A percentile compares a stretch with the other conserved stretches of the same genome.
Conservation (phyloP, 2,797 vertebrate species). For the Melanogrammus aeglefinus region DNA sequence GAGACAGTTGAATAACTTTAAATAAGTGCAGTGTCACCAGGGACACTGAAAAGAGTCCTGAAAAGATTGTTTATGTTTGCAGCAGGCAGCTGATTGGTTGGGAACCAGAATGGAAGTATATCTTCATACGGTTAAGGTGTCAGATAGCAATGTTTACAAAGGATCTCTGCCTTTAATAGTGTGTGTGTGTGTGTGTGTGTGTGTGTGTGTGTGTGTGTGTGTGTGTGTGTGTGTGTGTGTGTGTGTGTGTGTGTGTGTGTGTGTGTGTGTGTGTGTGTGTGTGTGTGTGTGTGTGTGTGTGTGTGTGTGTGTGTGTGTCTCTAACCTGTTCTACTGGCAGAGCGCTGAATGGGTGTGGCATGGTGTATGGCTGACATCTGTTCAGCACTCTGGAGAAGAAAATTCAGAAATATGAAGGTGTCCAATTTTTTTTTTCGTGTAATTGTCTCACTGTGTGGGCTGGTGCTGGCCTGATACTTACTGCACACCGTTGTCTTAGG, state of each 20-base stretch:
- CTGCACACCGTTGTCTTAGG: constrained; percentile 65
- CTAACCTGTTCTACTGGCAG: constrained; percentile 66
- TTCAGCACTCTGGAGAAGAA: constrained; percentile 65
- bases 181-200: too few relatives aligned
- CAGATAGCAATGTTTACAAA: background rate
- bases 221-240: too few relatives aligned
- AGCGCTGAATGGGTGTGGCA: constrained; percentile 46
- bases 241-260: background rate
- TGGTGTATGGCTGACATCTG: constrained; percentile 47
- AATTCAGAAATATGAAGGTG: background rate
- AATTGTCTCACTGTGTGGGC: background rate
- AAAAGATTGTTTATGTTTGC: background rate
- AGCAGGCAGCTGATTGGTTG: background rate
- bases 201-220: background rate
- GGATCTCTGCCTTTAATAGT: background rate
- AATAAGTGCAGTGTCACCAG: too few relatives aligned
- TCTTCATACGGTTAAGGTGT: background rate
- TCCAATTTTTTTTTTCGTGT: background rate
- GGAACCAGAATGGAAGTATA: background rate
- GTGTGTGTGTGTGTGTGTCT: constrained; percentile 17
- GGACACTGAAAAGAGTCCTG: too few relatives aligned
- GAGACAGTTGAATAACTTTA: too few relatives aligned
- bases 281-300: background rate
- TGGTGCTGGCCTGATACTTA: constrained; percentile 47
- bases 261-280: too few relatives aligned